Percentiles rank a stretch among this genome's conserved stretches.
phyloP scores from a whole-genome alignment of 2,113 vertebrate genomes.

The Hemicordylus capensis region DNA sequence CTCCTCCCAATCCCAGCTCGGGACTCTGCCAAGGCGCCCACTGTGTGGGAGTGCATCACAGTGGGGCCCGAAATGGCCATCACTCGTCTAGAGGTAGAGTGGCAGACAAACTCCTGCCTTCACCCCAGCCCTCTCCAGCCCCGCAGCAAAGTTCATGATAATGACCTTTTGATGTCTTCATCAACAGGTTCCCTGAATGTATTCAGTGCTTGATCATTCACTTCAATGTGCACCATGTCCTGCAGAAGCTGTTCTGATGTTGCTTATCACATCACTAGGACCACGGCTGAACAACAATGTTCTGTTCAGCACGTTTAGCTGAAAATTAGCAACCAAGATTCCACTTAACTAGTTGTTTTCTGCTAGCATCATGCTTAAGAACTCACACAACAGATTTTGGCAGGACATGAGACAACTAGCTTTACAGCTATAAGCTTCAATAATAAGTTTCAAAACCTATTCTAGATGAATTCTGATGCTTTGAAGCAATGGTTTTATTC shows the following conservation, averaged over 20 bases:
- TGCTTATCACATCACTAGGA: background rate
- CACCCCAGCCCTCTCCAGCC: no score
- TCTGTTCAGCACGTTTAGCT: background rate
- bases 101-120: no score
- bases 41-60: no score
- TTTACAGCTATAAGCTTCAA: constrained; percentile 3
- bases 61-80: no score
- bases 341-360: background rate
- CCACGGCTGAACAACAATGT: background rate
- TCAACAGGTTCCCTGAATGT: background rate
- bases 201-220: background rate
- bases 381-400: background rate
- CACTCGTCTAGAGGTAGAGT: no score
- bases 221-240: background rate
- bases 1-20: no score
- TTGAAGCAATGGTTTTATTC: constrained; percentile 46
- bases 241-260: background rate
- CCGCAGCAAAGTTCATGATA: no score
- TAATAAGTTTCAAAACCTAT: constrained; percentile 24
- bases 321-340: background rate
- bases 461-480: constrained; percentile 35
- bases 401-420: background rate
- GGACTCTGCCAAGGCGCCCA: no score
- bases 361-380: background rate
- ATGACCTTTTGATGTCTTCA: no score